Conservation (phyloP, 2,888 invertebrate species). For the Listrodromus nycthemerus region DNA sequence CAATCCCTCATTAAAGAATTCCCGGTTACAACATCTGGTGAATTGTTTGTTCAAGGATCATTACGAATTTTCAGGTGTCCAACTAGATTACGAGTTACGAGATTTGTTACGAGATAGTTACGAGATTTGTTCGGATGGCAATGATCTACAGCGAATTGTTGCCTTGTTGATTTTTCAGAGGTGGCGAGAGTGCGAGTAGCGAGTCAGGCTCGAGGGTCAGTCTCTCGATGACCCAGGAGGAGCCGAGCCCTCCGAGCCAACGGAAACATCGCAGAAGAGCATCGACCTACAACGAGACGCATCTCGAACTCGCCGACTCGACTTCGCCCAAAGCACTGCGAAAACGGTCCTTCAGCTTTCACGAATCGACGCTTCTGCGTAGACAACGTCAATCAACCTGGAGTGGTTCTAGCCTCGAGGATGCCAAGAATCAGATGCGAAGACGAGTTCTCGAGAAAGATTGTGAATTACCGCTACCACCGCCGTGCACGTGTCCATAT, state of each 20-base stretch:
- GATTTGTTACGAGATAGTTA: neutral
- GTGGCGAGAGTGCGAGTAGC: conserved; percentile 76
- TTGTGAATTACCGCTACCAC: conserved; percentile 87
- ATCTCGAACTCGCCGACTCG: conserved; percentile 81
- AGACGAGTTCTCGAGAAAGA: conserved; percentile 82
- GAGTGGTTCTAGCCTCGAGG: conserved; percentile 55
- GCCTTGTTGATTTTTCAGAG: conserved; percentile 68
- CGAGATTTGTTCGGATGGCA: neutral
- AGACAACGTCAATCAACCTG: conserved; percentile 67
- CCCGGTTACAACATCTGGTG: neutral
- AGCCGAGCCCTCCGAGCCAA: conserved; percentile 69
- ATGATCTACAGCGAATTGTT: neutral
- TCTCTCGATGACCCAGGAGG: conserved; percentile 71
- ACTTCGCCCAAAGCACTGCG: conserved; percentile 83
- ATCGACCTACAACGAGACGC: conserved; percentile 85
- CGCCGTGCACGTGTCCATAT: conserved; percentile 93
- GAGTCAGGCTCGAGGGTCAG: conserved; percentile 77
- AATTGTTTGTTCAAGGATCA: neutral
- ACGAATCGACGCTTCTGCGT: conserved; percentile 81
- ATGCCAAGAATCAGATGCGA: conserved; percentile 81
- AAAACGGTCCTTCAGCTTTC: conserved; percentile 85
- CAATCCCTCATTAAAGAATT: neutral
- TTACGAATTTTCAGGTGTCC: neutral
- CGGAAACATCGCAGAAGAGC: conserved; percentile 83
- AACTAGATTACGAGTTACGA: neutral